Evolutionary conservation across 2,888 invertebrate species (phyloP).

Genomic region (Carterocephalus palaemon): DNA sequence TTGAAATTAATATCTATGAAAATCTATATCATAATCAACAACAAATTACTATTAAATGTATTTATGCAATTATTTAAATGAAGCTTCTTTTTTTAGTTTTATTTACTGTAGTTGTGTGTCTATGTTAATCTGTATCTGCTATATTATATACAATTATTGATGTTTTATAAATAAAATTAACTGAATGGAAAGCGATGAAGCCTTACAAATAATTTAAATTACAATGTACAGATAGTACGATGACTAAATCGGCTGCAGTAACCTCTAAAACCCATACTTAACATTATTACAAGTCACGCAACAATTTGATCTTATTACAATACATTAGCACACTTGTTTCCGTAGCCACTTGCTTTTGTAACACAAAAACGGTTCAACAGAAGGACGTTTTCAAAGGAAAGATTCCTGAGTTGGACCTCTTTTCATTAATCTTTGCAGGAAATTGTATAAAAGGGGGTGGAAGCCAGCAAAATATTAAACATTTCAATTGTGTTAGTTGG

Average conservation of each 20-base stretch:
- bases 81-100: too few species aligned
- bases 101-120: too few species aligned
- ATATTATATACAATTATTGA: too few species aligned
- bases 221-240: constrained; percentile 1
- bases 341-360: constrained; percentile 5
- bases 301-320: constrained; percentile 10
- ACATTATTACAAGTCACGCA: constrained; percentile 20
- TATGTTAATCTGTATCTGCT: too few species aligned
- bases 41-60: too few species aligned
- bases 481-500: constrained; percentile 23
- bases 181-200: too few species aligned
- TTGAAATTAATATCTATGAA: too few species aligned
- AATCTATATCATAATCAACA: too few species aligned
- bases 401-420: not conserved
- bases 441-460: constrained; percentile 16
- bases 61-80: too few species aligned
- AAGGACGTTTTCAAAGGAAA: too few species aligned
- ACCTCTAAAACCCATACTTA: constrained; percentile 10
- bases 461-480: constrained; percentile 23
- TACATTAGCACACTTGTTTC: constrained; percentile 8
- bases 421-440: constrained; percentile 16
- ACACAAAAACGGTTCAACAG: not conserved
- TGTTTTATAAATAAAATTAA: too few species aligned
- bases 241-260: not conserved
- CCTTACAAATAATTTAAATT: constrained; percentile 15